Conservation (phyloP, 2,797 vertebrate species). For the Clarias fuscus region DNA sequence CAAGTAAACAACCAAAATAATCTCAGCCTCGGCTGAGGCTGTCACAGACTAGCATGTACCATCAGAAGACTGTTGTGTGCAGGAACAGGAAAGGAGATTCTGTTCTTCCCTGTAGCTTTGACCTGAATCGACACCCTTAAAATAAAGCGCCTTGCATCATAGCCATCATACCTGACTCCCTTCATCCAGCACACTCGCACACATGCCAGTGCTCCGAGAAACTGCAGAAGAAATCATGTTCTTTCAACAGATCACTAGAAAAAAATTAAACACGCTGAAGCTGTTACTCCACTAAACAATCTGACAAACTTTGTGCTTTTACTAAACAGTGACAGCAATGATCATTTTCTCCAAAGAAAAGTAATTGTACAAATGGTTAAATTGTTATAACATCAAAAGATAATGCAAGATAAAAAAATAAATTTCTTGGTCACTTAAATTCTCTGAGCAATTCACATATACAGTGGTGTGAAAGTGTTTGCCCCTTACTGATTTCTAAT, state of each 20-base stretch:
- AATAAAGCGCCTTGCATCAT: slow-evolving; percentile 41
- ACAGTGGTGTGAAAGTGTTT: too few species aligned
- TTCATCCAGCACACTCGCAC: slow-evolving; percentile 14
- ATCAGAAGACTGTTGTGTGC: slow-evolving; percentile 35
- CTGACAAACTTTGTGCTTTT: not conserved
- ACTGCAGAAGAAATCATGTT: slow-evolving; percentile 1
- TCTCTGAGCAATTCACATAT: not conserved
- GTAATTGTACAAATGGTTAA: not conserved
- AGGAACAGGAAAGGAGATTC: slow-evolving; percentile 39
- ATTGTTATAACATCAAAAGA: not conserved
- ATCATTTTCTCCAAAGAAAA: not conserved
- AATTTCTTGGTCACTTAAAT: not conserved
- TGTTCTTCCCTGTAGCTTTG: slow-evolving; percentile 38
- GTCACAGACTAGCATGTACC: slow-evolving; percentile 27
- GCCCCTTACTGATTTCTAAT: too few species aligned
- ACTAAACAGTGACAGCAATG: too few species aligned
- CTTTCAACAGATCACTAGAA: not conserved
- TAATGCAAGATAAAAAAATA: not conserved
- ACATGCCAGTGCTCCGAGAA: not conserved
- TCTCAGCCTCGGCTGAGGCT: slow-evolving; percentile 53
- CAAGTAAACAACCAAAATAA: slow-evolving; percentile 57
- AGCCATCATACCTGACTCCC: slow-evolving; percentile 5
- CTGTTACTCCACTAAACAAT: slow-evolving; percentile 35
- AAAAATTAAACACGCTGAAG: not conserved
- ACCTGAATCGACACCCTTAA: slow-evolving; percentile 38